These are phyloP conservation scores for Panzeria rudis DNA, from an alignment of 2,888 invertebrate genomes.

Conservation along the genomic window DNA sequence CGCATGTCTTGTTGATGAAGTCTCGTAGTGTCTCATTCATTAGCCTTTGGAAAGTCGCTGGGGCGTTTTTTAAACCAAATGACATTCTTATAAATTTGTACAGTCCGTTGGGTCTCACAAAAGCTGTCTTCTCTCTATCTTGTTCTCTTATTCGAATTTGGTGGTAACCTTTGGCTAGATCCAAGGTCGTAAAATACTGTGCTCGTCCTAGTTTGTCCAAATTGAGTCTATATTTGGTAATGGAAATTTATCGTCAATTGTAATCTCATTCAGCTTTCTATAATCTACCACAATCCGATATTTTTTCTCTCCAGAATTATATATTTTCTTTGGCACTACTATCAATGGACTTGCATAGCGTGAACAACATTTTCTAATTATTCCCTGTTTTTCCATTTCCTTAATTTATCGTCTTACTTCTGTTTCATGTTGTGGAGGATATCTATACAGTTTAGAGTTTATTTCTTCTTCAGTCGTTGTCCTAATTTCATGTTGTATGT, in stretches of 20 bases:
- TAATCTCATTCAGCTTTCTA: too few species aligned
- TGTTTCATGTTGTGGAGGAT: not conserved
- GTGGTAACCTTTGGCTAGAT: conserved; percentile 23
- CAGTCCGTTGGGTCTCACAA: conserved; percentile 41
- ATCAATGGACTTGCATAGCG: conserved; percentile 44
- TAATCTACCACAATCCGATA: too few species aligned
- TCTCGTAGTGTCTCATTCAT: too few species aligned
- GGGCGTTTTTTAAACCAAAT: too few species aligned
- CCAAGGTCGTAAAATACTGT: too few species aligned
- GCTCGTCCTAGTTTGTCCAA: too few species aligned
- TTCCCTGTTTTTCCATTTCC: conserved; percentile 52
- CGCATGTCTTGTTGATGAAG: conserved; percentile 24
- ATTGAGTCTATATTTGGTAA: too few species aligned
- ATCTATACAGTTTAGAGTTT: too few species aligned
- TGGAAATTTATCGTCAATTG: too few species aligned
- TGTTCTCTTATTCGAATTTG: conserved; percentile 11
- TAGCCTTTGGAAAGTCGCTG: too few species aligned
- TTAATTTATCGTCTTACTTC: conserved; percentile 47
- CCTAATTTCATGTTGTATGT: conserved; percentile 30
- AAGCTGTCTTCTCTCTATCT: conserved; percentile 26
- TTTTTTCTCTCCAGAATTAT: conserved; percentile 39
- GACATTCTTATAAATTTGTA: too few species aligned
- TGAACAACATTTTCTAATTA: conserved; percentile 37
- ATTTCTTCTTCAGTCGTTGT: not conserved
- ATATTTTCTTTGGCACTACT: conserved; percentile 36